Conservation (phyloP, 2,113 vertebrate genomes). For the Heteronetta atricapilla region DNA sequence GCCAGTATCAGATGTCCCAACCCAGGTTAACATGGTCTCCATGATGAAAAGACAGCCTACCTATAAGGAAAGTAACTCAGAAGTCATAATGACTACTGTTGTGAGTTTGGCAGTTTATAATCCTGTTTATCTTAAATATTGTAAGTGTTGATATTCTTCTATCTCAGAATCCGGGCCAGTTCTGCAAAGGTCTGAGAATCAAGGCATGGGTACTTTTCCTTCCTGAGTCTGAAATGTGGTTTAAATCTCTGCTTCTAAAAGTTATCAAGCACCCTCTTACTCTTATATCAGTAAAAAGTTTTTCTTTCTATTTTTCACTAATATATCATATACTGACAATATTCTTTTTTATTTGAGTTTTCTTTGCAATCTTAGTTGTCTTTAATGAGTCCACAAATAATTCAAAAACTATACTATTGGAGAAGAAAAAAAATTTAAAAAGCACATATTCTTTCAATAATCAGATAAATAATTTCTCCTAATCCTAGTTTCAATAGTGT, state of each 20-base stretch:
- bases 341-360: neutral
- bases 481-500: neutral
- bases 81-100: neutral
- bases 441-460: neutral
- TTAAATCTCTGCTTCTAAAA: neutral
- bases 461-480: neutral
- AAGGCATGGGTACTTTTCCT: neutral
- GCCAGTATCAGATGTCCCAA: neutral
- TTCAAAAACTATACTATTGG: neutral
- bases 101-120: neutral
- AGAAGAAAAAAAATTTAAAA: neutral
- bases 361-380: neutral
- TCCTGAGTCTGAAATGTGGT: neutral
- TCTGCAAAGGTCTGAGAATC: neutral
- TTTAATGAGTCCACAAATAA: neutral
- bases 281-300: neutral
- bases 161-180: neutral
- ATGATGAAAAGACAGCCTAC: neutral
- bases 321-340: neutral
- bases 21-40: neutral
- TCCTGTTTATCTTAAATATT: neutral
- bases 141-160: neutral
- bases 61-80: neutral
- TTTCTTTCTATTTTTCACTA: neutral
- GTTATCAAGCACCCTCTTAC: neutral